Base-by-base conservation (phyloP, 2,113 vertebrate species). In the Semicossyphus pulcher region DNA sequence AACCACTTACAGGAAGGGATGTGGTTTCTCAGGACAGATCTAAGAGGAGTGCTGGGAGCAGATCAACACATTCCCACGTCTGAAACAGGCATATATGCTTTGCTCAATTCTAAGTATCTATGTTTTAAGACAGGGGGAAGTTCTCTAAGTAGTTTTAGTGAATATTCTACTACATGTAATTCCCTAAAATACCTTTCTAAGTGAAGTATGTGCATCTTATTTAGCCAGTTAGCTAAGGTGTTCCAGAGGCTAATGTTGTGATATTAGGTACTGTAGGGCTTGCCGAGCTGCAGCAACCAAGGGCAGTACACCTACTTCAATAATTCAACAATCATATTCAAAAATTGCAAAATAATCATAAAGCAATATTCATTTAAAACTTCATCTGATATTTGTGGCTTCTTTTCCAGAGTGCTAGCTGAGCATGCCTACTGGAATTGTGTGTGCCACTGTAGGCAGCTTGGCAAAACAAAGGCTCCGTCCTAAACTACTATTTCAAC, bases 391-490 rank as follows among this genome's bases (percentile, higher is more conserved):
- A 83, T 87, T 52, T 81, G 83, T 86, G 88, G 86, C 87, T 86
- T 86, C 25, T 37, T 78, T 86, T 91, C 87, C 86, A 83, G 86
- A 80, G 66, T 79, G 73, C 76, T 56, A 62, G 65, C 59, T 76
- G 68, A 73, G 75, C 47, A 10, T 60, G 52, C 67, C 65, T 52
- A 51, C 80, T 86, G 87, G 88, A 89, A 83, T 63, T 45, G 9
- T 49, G 51, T 72, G 75, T 32, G 77, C 83, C 83, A 76, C 80
- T 69, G 48, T 32, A 88, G 88, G 89, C 91, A 89, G 88, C 89
- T 92, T 87, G 91, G 93, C 88, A 85, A 89, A n/a, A 90, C 76
- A 80, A 84, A 87, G 68, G 75, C 86, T 88, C 72, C 61, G 56
- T 77, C 71, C 65, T 76, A 59, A 75, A 78, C 76, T 39, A 78